Evolutionary conservation across 2,113 vertebrate genomes (phyloP).

Genomic region (Phodopus roborovskii): DNA sequence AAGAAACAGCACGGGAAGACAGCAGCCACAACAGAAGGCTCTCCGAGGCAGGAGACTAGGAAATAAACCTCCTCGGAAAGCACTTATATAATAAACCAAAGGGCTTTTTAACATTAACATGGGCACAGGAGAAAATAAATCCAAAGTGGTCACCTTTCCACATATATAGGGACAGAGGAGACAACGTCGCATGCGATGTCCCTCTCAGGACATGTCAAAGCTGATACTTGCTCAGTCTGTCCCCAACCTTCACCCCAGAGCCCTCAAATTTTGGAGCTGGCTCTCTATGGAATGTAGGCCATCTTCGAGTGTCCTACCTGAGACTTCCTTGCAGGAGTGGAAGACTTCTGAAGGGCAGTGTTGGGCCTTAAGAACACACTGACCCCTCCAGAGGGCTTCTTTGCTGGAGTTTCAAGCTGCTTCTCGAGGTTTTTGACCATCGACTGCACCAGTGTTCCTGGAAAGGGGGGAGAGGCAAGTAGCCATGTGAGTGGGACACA

Average conservation of each 20-base stretch:
- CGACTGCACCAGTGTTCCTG: constrained; percentile 80
- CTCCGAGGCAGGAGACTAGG: neutral
- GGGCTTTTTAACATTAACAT: neutral
- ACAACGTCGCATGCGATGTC: neutral
- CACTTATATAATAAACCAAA: neutral
- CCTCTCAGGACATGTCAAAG: too few species aligned
- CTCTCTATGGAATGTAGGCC: neutral
- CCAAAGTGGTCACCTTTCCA: neutral
- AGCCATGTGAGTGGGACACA: neutral
- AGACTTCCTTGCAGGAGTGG: neutral
- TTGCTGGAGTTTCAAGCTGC: constrained; percentile 54
- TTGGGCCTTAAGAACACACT: constrained; percentile 57
- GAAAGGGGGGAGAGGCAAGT: neutral
- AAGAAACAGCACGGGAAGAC: neutral
- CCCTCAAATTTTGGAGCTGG: neutral
- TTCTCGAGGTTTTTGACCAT: constrained; percentile 80
- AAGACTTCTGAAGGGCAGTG: neutral
- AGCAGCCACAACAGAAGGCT: neutral
- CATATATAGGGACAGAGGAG: neutral
- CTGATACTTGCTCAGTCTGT: neutral
- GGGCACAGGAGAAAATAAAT: neutral
- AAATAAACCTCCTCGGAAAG: neutral
- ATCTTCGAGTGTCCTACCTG: constrained; percentile 55
- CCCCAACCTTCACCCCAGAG: fast-evolving
- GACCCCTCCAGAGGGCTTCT: constrained; percentile 70